A percentile compares a stretch with the other conserved stretches of the same genome.
phyloP scores from a whole-genome alignment of 1,140 invertebrate species.

The Homarus americanus region DNA sequence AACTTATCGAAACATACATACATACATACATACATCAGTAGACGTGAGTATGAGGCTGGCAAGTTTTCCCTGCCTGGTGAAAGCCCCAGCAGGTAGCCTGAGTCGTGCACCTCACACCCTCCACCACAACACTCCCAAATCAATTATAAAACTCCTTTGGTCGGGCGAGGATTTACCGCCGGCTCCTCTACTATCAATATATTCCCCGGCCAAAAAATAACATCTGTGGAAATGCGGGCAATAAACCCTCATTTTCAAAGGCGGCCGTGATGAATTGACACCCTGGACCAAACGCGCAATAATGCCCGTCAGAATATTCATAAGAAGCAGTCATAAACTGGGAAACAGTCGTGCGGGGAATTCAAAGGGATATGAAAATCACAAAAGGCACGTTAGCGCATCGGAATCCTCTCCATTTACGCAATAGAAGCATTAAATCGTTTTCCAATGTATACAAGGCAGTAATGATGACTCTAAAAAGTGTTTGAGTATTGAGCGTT shows the following conservation, averaged over 20 bases:
- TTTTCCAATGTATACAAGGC: constrained; percentile 71
- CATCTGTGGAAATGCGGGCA: constrained; percentile 46
- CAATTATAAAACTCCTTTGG: constrained; percentile 39
- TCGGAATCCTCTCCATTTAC: constrained; percentile 72
- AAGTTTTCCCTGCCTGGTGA: no score
- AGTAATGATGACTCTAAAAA: constrained; percentile 72
- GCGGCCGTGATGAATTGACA: constrained; percentile 51
- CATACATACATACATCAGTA: no score
- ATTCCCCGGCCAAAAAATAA: constrained; percentile 17
- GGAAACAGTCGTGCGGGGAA: constrained; percentile 42
- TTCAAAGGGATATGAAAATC: constrained; percentile 67
- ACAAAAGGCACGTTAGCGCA: constrained; percentile 70
- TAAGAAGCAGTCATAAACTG: constrained; percentile 65
- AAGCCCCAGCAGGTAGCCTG: no score
- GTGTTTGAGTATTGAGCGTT: constrained; percentile 67
- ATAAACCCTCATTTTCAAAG: constrained; percentile 67
- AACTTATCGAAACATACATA: no score
- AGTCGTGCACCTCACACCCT: neutral
- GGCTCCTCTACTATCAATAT: constrained; percentile 18
- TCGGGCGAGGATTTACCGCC: constrained; percentile 18
- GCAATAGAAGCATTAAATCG: constrained; percentile 69
- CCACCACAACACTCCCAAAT: constrained; percentile 24
- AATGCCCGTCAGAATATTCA: constrained; percentile 63
- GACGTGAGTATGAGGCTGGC: no score
- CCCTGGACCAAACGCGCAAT: constrained; percentile 44